Evolutionary conservation across 2,888 invertebrate genomes (phyloP), one percentile per base, ranked within the genome.

Genomic region (Oxystoma pomonae): DNA sequence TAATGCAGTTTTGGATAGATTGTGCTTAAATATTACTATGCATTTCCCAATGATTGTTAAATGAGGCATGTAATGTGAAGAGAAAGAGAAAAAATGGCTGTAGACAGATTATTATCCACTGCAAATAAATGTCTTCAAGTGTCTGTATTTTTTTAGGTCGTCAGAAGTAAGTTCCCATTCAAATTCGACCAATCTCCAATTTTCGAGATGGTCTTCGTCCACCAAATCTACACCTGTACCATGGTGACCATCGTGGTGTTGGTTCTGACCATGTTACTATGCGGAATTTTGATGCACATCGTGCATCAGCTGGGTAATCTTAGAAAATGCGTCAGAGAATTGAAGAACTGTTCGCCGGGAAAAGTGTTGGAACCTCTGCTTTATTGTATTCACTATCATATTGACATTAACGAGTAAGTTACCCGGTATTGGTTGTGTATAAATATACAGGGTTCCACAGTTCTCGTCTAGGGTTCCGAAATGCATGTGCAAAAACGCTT

Each of bases 201-300:
- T 16, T 69, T 68, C 49, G 67, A 73, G 64, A 60, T 72, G 1
- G 64, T 70, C 20, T 70, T 71, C 58, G 16, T 70, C 20, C 70
- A 73, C 61, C 73, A 73, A 63, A 67, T 72, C n/a, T 72, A 71
- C 57, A 67, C 73, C 12, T 72, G 72, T 59, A 67, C 68, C 3
- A 65, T 69, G 63, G 72, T 73, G 1, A 68, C 71, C 5, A 60
- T 72, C 22, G 63, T 73, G 16, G 71, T 73, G n/a, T 62, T 74
- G 52, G 68, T 67, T 17, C 55, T 74, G 21, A 73, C 74, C 1
- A 70, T 72, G 70, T 51, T 73, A 16, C 60, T 73, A 5, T 73
- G 71, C 55, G 70, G 71, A 9, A 67, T 74, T 20, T 61, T 73
- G 35, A 70, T 68, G 68, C 74, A 74, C 55, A 68, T 71, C 16